Evolutionary conservation across 2,797 vertebrate species (phyloP).

Genomic region (Catostomus latipinnis): DNA sequence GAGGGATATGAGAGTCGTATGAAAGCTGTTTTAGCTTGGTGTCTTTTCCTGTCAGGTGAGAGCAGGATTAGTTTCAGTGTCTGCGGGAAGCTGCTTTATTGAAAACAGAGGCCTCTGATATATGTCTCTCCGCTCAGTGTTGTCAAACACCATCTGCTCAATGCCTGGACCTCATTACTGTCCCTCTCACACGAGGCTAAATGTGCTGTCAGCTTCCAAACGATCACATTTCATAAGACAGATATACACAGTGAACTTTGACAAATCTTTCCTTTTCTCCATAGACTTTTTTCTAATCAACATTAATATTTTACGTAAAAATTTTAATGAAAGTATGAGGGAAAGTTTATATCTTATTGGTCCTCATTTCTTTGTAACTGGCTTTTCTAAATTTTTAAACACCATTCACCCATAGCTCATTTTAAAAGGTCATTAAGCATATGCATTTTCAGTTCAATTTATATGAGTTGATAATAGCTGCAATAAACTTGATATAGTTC

Average conservation of each 20-base stretch:
- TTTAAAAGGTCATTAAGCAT: no score
- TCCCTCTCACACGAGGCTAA: conserved; percentile 63
- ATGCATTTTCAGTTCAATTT: no score
- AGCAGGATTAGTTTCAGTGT: conserved; percentile 29
- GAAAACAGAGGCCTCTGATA: conserved; percentile 39
- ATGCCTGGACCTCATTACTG: conserved; percentile 71
- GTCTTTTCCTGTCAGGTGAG: conserved; percentile 19
- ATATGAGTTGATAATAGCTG: no score
- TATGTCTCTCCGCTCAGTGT: conserved; percentile 61
- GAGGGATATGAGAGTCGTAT: not conserved
- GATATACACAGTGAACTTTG: conserved; percentile 59
- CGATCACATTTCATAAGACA: conserved; percentile 58
- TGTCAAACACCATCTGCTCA: conserved; percentile 75
- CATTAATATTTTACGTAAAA: no score
- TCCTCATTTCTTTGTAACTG: no score
- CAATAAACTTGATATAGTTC: no score
- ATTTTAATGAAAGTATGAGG: no score
- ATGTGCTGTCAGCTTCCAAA: conserved; percentile 66
- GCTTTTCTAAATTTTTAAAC: no score
- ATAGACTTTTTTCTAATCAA: no score
- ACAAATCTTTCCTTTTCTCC: conserved; percentile 17
- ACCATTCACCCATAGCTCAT: no score
- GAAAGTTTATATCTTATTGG: no score
- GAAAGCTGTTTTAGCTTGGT: conserved; percentile 6
- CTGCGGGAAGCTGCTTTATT: conserved; percentile 46